Conservation (phyloP, 2,888 invertebrate species). For the Drosophila birchii region DNA sequence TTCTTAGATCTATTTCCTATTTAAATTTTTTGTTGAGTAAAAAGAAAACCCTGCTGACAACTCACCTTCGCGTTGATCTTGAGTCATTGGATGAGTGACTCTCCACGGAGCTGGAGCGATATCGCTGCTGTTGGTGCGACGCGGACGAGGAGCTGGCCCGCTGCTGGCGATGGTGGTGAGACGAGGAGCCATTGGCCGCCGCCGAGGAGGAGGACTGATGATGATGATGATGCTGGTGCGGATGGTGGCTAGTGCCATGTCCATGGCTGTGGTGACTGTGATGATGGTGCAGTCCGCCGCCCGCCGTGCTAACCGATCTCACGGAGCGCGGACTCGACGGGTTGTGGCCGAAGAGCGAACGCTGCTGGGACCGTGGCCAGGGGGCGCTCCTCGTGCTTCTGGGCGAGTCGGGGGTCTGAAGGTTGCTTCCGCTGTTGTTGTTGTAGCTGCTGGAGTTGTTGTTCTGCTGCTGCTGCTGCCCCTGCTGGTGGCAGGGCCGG, state of each 20-base stretch:
- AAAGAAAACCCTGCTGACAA: background rate
- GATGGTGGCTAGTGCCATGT: slow-evolving; percentile 72
- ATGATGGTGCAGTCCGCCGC: slow-evolving; percentile 81
- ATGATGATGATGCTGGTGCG: slow-evolving; percentile 63
- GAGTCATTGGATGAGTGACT: slow-evolving; percentile 96
- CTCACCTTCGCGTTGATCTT: slow-evolving; percentile 90
- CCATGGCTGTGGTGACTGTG: slow-evolving; percentile 80
- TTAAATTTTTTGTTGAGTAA: no score
- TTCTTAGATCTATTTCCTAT: no score
- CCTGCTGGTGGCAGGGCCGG: slow-evolving; percentile 81
- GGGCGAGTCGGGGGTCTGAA: slow-evolving; percentile 88
- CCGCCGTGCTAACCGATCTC: slow-evolving; percentile 87
- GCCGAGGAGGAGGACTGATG: slow-evolving; percentile 57
- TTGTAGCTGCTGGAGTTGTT: slow-evolving; percentile 81
- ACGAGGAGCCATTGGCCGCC: slow-evolving; percentile 48
- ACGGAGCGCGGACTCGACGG: slow-evolving; percentile 93
- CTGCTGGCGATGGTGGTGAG: slow-evolving; percentile 75
- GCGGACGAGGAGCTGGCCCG: slow-evolving; percentile 85
- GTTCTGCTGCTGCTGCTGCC: slow-evolving; percentile 58
- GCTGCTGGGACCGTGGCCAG: slow-evolving; percentile 90
- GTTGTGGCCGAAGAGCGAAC: slow-evolving; percentile 90
- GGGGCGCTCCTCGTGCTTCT: slow-evolving; percentile 93
- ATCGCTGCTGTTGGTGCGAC: slow-evolving; percentile 85
- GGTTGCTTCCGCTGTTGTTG: slow-evolving; percentile 77
- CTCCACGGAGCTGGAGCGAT: slow-evolving; percentile 92